A percentile compares a stretch with the other conserved stretches of the same genome.
These are phyloP conservation scores for Myrmecobius fasciatus DNA, from an alignment of 2,113 vertebrate genomes.

Conservation along the genomic window DNA sequence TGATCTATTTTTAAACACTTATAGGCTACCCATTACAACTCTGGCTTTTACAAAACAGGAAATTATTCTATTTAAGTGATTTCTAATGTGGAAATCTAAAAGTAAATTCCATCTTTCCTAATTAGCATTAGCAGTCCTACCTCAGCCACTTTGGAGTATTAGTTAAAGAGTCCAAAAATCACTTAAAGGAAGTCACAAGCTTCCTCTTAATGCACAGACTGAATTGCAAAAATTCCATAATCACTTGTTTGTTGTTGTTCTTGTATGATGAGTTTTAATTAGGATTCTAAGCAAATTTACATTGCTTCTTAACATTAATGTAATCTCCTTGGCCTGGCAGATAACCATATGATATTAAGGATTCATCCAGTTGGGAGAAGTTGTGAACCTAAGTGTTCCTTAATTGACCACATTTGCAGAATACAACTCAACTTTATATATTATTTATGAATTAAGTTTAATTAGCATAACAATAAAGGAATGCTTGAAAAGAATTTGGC, in stretches of 20 bases:
- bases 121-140: conserved; percentile 45
- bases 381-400: conserved; percentile 51
- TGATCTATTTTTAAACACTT: neutral
- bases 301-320: conserved; percentile 29
- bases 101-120: conserved; percentile 12
- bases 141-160: conserved; percentile 4
- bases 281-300: conserved; percentile 32
- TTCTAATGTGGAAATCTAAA: conserved; percentile 26
- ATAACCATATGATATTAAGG: conserved; percentile 43
- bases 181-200: conserved; percentile 6
- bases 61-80: conserved; percentile 32
- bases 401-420: conserved; percentile 61
- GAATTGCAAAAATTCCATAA: neutral
- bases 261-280: conserved; percentile 20
- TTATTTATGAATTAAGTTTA: conserved; percentile 72
- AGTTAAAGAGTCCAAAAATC: neutral
- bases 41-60: conserved; percentile 26
- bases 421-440: conserved; percentile 60
- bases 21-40: conserved; percentile 10
- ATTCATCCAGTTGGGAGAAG: conserved; percentile 45
- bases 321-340: conserved; percentile 24
- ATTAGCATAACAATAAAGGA: conserved; percentile 67
- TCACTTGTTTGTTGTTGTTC: conserved; percentile 22
- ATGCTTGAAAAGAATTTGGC: conserved; percentile 50
- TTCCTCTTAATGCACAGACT: neutral